A percentile compares a stretch with the other conserved stretches of the same genome.
Evolutionary conservation across 1,140 invertebrate genomes (phyloP).

Genomic region (Triops cancriformis): DNA sequence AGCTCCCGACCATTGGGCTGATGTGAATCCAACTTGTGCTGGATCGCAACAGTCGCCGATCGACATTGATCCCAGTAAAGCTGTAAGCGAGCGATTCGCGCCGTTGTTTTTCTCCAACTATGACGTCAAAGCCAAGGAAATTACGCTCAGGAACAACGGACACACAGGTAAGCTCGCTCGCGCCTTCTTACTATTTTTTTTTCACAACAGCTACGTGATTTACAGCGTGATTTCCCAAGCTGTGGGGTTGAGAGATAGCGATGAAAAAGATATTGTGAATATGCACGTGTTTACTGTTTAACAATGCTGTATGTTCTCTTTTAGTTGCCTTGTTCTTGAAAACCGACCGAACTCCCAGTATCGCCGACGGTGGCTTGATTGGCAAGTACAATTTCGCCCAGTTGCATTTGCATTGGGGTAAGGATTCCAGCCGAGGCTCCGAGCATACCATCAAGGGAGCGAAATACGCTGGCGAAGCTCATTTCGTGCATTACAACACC

Average conservation of each 20-base stretch:
- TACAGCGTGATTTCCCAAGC: too few species aligned
- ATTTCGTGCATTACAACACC: constrained; percentile 59
- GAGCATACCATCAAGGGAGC: constrained; percentile 47
- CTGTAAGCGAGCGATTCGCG: constrained; percentile 17
- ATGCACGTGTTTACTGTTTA: not conserved
- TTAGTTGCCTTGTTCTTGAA: constrained; percentile 31
- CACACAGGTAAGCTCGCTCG: constrained; percentile 35
- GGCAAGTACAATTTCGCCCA: constrained; percentile 42
- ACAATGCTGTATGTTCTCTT: constrained; percentile 10
- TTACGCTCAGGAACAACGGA: constrained; percentile 38
- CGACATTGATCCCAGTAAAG: constrained; percentile 28
- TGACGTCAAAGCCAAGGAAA: constrained; percentile 29
- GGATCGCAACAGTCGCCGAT: constrained; percentile 36
- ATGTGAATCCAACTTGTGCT: constrained; percentile 14
- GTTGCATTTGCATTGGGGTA: constrained; percentile 50
- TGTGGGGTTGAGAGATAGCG: too few species aligned
- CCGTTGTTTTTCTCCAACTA: constrained; percentile 35
- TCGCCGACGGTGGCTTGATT: constrained; percentile 38
- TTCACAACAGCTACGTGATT: too few species aligned
- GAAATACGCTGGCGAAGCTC: constrained; percentile 44
- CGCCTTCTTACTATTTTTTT: not conserved
- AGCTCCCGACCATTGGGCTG: constrained; percentile 26
- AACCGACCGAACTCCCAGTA: constrained; percentile 29
- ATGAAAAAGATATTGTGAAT: not conserved
- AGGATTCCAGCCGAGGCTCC: constrained; percentile 41